Evolutionary conservation across 2,888 invertebrate genomes (phyloP), one percentile per base, ranked within the genome.

Genomic region (Hirtodrosophila duncani): DNA sequence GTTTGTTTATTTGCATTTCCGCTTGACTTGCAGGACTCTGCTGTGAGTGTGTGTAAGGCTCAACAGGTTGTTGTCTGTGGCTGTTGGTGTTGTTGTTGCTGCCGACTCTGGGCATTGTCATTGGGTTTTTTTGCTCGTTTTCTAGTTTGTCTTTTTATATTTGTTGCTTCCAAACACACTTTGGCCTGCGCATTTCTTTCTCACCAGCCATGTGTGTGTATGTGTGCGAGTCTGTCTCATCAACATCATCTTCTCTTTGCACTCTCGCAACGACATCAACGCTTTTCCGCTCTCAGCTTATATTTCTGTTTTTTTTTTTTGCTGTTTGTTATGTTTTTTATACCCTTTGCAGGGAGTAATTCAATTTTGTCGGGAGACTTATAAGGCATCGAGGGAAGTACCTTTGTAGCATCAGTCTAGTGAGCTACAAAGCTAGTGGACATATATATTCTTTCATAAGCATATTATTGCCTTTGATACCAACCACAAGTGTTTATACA

Each of bases 1-100:
- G 78, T 80, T 81, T 77, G 82, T 77, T 77, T 77, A 77, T 81
- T 77, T 77, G 77, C 77, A 77, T 77, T 77, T 80, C 81, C 77
- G 82, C 82, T 64, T 81, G 82, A 77, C 62, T 63, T 77, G 75
- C 75, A 77, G 62, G 60, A 57, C 61, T 57, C 64, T 55, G 57
- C 45, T 60, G 34, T 55, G 49, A 30, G 46, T 37, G 61, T 38
- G 46, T 58, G 55, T 26, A 21, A 41, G 44, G 39, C 60, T 75
- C 75, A 79, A 75, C 75, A 75, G 82, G 75, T 77, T 63, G 82
- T 43, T 71, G 71, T 81, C 69, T 66, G 37, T 58, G 58, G 41
- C 38, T 31, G 41, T 50, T 20, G 45, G 26, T 30, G 16, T 45
- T 46, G 46, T 36, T 56, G 13, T 39, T 42, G 58, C 29, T 44